These are phyloP conservation scores for Drosophila insularis DNA, from an alignment of 1,140 invertebrate species.

Conservation along the genomic window DNA sequence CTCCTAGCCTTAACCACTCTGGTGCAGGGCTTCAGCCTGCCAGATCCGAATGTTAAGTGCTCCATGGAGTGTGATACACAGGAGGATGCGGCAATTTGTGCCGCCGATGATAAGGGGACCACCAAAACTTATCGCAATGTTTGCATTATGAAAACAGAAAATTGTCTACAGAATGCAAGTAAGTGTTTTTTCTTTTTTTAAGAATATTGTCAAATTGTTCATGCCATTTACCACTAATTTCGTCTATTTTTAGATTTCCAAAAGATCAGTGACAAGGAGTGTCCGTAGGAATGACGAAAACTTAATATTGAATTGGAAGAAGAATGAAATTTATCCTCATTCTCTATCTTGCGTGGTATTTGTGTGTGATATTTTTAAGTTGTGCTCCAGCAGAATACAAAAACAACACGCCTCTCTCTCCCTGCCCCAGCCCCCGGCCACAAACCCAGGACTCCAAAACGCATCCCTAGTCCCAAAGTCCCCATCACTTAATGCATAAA, in stretches of 20 bases:
- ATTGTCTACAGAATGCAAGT: conserved; percentile 77
- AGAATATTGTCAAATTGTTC: too few species aligned
- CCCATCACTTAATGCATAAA: not conserved
- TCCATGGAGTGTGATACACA: conserved; percentile 70
- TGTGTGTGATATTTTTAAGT: conserved; percentile 82
- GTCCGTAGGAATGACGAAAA: conserved; percentile 65
- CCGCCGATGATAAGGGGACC: conserved; percentile 74
- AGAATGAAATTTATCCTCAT: conserved; percentile 34
- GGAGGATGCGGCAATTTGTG: conserved; percentile 61
- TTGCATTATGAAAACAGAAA: conserved; percentile 80
- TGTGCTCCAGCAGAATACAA: conserved; percentile 73
- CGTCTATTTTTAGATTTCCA: conserved; percentile 61
- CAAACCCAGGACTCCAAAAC: not conserved
- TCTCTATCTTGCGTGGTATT: conserved; percentile 73
- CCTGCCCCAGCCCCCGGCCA: not conserved
- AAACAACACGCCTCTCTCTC: conserved; percentile 45
- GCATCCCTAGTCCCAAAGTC: not conserved
- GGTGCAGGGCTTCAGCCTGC: conserved; percentile 66
- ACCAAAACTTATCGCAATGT: conserved; percentile 75
- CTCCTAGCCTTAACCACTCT: conserved; percentile 59
- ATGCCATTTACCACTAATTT: not conserved
- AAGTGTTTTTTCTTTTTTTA: conserved; percentile 35
- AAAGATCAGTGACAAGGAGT: conserved; percentile 78
- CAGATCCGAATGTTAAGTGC: conserved; percentile 75
- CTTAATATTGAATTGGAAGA: conserved; percentile 50